Base-by-base conservation (phyloP, 2,888 invertebrate genomes). In the Silvanus unidentatus region DNA sequence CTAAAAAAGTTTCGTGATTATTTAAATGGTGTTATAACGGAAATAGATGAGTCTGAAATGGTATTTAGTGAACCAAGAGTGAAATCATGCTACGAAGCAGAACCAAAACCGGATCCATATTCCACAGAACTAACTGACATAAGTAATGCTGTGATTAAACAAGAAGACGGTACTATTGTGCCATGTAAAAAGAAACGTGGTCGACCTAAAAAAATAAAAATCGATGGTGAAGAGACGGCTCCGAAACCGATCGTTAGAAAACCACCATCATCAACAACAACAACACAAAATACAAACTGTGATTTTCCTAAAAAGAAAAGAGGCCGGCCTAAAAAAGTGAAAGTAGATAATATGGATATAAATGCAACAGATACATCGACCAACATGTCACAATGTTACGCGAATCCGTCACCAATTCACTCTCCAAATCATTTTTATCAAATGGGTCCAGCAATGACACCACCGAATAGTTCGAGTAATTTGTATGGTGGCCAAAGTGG, bases 1-100 rank as follows among this genome's bases (percentile, higher is more conserved):
- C 79, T 97, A 37, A 95, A 93, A 73, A 94, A 94, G 74, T 91
- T 96, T 74, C 82, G 95, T 42, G 97, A 97, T 75, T 92, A 89
- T 74, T 77, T 96, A 44, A 90, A 91, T 72, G 96, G 96, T 2
- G 77, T 87, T 41, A 80, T 91, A 64, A 75, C 88, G 40, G 86
- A 88, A 67, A 79, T 92, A 51, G 91, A 92, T 66, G 92, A 93
- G 64, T 79, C 82, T 41, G 92, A 93, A 75, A 86, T 91, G 63
- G 86, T 91, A 43, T 92, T 93, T 73, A 86, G 79, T 14, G 85
- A 85, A 63, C 79, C 82, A 43, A 80, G 81, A 57, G 74, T 82
- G 39, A 82, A 82, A 66, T 80, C 79, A 56, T 78, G 77, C 63
- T 79, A 77, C 57, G 80, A 79, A 58, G 74, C 76, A 43, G 77